A percentile compares a stretch with the other conserved stretches of the same genome.
Conservation (phyloP, 2,888 invertebrate genomes). For the Cephus runcator region DNA sequence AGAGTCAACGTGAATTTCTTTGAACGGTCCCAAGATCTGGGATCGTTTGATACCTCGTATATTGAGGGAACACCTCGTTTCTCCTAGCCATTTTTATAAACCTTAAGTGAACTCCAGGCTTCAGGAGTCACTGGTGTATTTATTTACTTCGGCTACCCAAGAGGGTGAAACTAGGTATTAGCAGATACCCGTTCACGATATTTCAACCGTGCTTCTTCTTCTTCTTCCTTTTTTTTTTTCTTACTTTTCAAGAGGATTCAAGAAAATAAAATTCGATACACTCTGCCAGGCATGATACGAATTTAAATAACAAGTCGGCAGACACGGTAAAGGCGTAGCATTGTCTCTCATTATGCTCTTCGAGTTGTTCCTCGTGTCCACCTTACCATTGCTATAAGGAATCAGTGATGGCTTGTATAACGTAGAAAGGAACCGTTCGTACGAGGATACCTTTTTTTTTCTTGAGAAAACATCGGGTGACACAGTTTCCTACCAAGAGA, state of each 20-base stretch:
- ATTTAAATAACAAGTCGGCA: conserved; percentile 4
- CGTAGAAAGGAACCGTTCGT: background rate
- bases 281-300: background rate
- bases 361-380: background rate
- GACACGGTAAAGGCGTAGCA: conserved; percentile 3
- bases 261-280: background rate
- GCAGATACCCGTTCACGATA: background rate
- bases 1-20: background rate
- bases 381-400: background rate
- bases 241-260: background rate
- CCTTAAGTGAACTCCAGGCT: background rate
- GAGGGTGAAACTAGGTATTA: background rate
- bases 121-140: background rate
- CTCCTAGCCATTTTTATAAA: background rate
- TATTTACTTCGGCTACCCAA: background rate
- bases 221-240: background rate
- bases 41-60: background rate
- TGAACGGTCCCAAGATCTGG: background rate
- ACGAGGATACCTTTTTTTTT: background rate
- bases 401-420: background rate
- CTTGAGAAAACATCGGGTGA: background rate
- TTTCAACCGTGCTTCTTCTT: background rate
- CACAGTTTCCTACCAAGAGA: background rate
- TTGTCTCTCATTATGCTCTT: conserved; percentile 1
- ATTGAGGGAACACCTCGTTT: background rate